phyloP scores from a whole-genome alignment of 2,113 vertebrate species.

The Neodon shergylaensis region DNA sequence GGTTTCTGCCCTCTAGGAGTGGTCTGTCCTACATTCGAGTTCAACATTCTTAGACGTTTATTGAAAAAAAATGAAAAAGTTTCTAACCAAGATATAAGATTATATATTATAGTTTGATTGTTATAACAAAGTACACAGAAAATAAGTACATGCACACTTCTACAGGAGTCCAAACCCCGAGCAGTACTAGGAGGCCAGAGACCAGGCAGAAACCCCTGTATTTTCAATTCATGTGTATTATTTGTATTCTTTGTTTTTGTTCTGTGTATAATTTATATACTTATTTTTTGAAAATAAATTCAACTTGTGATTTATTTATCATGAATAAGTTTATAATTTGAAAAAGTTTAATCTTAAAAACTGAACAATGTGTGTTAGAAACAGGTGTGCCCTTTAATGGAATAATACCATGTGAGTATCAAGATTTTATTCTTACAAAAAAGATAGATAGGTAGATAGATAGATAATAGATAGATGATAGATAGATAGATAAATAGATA shows the following conservation, averaged over 20 bases:
- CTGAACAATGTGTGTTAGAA: not conserved
- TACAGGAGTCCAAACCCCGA: not conserved
- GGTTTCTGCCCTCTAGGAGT: not conserved
- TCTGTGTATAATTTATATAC: not conserved
- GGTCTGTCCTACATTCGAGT: not conserved
- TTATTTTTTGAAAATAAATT: too few species aligned
- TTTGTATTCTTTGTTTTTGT: not conserved
- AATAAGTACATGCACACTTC: not conserved
- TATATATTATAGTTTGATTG: not conserved
- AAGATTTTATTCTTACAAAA: slow-evolving; percentile 9
- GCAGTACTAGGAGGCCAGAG: not conserved
- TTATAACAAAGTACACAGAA: not conserved
- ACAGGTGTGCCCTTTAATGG: not conserved
- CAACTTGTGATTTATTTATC: too few species aligned
- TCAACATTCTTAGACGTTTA: not conserved
- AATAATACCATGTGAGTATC: not conserved
- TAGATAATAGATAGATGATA: not conserved
- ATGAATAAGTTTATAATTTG: not conserved
- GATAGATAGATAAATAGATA: not conserved
- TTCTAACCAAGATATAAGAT: not conserved
- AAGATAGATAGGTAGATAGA: not conserved
- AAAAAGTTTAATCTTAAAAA: slow-evolving; percentile 45
- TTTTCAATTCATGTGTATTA: not conserved
- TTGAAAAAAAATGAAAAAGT: not conserved
- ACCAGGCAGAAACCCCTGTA: not conserved